These are phyloP conservation scores for Marasmarcha lunaedactyla DNA, from an alignment of 2,888 invertebrate genomes.

Conservation along the genomic window DNA sequence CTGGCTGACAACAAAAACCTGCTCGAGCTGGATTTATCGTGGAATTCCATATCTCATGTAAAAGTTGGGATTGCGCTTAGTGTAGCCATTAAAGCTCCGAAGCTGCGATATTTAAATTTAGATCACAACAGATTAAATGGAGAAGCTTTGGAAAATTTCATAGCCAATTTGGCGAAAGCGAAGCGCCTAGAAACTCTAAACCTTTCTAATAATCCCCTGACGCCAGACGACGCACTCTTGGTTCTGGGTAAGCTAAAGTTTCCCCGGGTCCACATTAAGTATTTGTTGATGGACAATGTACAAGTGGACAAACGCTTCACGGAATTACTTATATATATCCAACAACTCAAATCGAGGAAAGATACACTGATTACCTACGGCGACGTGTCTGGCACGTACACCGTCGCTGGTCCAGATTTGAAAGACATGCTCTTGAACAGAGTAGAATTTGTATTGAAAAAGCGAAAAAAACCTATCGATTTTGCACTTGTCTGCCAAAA, in stretches of 20 bases:
- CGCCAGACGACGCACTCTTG: constrained; percentile 26
- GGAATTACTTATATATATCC: constrained; percentile 18
- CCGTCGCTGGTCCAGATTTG: constrained; percentile 22
- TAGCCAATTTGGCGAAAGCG: constrained; percentile 21
- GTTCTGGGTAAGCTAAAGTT: constrained; percentile 27
- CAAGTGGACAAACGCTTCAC: constrained; percentile 27
- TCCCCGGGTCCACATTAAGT: constrained; percentile 24
- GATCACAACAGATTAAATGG: constrained; percentile 35
- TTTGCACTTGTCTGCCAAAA: constrained; percentile 29
- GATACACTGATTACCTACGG: constrained; percentile 31
- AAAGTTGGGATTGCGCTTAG: constrained; percentile 27
- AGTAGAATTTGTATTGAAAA: constrained; percentile 29
- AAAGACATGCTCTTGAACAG: constrained; percentile 36
- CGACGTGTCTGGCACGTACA: constrained; percentile 19
- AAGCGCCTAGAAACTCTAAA: constrained; percentile 30
- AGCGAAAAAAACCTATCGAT: constrained; percentile 19
- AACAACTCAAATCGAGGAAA: constrained; percentile 21
- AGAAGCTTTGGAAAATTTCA: constrained; percentile 24
- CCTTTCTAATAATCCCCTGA: constrained; percentile 39
- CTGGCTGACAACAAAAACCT: constrained; percentile 29
- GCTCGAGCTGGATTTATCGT: constrained; percentile 35
- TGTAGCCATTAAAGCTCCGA: constrained; percentile 22
- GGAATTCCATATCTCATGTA: constrained; percentile 31
- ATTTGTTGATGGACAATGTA: constrained; percentile 34
- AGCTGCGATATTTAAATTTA: constrained; percentile 27